Conservation (phyloP, 2,113 vertebrate species). For the Hemibagrus wyckioides region DNA sequence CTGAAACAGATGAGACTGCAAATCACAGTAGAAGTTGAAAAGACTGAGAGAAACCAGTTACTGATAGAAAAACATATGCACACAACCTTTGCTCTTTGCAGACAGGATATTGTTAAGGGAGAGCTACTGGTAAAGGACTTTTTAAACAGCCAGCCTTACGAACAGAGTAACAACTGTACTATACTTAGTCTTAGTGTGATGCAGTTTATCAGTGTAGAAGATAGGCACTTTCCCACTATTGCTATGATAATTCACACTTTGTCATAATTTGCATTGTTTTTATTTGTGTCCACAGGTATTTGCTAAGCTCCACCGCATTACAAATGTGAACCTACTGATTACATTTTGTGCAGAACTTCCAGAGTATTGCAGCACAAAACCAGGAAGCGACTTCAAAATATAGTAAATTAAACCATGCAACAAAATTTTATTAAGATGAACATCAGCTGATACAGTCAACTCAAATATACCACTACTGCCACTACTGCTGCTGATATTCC, state of each 20-base stretch:
- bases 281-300: conserved; percentile 17
- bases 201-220: too few species aligned
- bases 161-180: conserved; percentile 28
- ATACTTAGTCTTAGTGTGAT: too few species aligned
- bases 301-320: conserved; percentile 25
- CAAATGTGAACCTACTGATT: conserved; percentile 8
- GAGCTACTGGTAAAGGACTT: conserved; percentile 32
- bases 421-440: neutral
- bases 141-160: conserved; percentile 24
- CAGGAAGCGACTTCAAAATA: neutral
- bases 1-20: conserved; percentile 43
- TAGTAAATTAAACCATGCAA: neutral
- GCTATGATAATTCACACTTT: too few species aligned
- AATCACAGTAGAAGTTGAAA: conserved; percentile 38
- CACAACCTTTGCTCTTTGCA: conserved; percentile 41
- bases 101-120: conserved; percentile 35
- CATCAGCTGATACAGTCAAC: neutral
- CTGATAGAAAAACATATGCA: conserved; percentile 37
- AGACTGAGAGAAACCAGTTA: neutral
- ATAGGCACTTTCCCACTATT: too few species aligned
- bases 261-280: neutral
- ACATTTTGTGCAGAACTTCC: conserved; percentile 24
- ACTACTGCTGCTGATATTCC: too few species aligned
- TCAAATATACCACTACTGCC: neutral
- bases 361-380: conserved; percentile 17